Percentiles rank a stretch among this genome's conserved stretches.
Conservation (phyloP, 1,140 invertebrate genomes). For the Tetraneura akinire region DNA sequence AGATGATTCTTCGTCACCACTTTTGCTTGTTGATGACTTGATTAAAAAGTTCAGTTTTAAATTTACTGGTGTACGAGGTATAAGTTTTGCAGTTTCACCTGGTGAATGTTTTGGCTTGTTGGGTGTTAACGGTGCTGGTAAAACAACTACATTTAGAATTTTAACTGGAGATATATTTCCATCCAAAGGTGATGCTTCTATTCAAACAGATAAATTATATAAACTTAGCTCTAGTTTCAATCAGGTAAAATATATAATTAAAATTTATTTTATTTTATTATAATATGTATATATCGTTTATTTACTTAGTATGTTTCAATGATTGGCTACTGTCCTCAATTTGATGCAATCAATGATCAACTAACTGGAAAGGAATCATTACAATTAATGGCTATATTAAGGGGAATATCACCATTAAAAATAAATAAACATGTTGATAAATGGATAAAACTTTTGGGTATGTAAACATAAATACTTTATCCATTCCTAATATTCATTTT, state of each 20-base stretch:
- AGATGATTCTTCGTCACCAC: slow-evolving; percentile 11
- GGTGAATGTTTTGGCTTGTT: slow-evolving; percentile 90
- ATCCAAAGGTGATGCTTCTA: slow-evolving; percentile 53
- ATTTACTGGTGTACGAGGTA: slow-evolving; percentile 68
- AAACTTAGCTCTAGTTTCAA: slow-evolving; percentile 1
- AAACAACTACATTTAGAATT: slow-evolving; percentile 88
- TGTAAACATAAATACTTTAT: too few relatives aligned
- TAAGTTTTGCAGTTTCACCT: slow-evolving; percentile 69
- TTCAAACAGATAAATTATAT: slow-evolving; percentile 40
- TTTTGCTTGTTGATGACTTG: slow-evolving; percentile 53
- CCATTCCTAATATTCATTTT: too few relatives aligned
- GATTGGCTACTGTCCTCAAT: slow-evolving; percentile 82
- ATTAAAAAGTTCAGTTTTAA: slow-evolving; percentile 54
- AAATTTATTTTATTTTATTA: not conserved
- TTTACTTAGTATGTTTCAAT: slow-evolving; percentile 61
- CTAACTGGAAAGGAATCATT: slow-evolving; percentile 80
- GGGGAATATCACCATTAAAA: slow-evolving; percentile 67
- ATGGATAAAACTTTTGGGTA: slow-evolving; percentile 65
- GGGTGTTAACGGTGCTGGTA: slow-evolving; percentile 84
- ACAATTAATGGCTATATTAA: slow-evolving; percentile 71
- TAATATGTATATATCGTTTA: not conserved
- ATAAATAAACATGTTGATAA: slow-evolving; percentile 62
- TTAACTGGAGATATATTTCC: slow-evolving; percentile 69
- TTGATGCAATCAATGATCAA: slow-evolving; percentile 79
- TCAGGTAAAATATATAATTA: slow-evolving; percentile 14